Conservation (phyloP, 2,113 vertebrate species). For the Lonchura striata region DNA sequence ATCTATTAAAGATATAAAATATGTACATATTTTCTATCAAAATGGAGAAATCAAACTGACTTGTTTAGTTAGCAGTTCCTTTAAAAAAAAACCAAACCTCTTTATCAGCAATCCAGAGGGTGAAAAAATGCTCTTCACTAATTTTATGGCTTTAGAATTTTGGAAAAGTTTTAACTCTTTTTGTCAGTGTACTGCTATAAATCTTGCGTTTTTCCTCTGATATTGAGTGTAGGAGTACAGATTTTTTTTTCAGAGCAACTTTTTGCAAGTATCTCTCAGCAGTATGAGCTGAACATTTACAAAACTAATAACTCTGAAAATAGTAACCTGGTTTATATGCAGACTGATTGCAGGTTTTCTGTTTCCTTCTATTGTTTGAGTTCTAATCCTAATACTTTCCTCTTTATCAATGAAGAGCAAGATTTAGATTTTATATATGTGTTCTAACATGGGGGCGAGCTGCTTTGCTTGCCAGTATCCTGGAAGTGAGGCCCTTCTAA, state of each 20-base stretch:
- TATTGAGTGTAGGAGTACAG: background rate
- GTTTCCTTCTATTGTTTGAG: background rate
- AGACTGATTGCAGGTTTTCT: background rate
- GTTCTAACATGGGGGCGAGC: background rate
- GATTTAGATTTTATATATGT: background rate
- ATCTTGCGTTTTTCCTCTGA: background rate
- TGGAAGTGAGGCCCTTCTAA: background rate
- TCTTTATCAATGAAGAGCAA: background rate
- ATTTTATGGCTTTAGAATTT: background rate
- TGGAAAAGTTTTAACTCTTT: background rate
- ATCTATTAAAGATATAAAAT: background rate
- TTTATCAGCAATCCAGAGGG: background rate
- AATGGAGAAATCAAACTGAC: background rate
- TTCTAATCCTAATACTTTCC: background rate
- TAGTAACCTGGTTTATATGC: background rate
- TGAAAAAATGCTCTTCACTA: background rate
- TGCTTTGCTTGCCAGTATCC: background rate
- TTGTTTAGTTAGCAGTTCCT: background rate
- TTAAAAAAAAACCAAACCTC: accelerated
- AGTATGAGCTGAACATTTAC: background rate
- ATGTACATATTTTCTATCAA: background rate
- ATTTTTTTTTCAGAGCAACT: background rate
- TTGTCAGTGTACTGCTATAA: background rate
- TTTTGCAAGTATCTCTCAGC: background rate
- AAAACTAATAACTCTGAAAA: background rate